Conservation (phyloP, 1,140 invertebrate genomes). For the Arctopsyche grandis region DNA sequence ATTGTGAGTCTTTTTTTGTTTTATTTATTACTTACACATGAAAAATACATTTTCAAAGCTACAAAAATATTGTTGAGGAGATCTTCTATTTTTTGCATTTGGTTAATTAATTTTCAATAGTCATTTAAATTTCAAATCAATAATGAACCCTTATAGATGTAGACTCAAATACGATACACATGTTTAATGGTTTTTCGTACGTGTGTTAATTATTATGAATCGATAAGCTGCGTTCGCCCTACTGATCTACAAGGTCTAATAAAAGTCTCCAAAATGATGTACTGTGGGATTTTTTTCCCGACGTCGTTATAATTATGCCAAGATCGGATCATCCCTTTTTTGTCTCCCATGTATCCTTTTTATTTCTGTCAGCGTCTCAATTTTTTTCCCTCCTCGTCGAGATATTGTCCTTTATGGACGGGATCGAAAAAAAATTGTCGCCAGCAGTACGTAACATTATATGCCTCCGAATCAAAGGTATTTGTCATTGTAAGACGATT, state of each 20-base stretch:
- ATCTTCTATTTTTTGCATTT: no score
- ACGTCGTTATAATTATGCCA: conserved; percentile 29
- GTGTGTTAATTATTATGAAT: conserved; percentile 6
- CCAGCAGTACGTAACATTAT: conserved; percentile 18
- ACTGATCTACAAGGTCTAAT: conserved; percentile 1
- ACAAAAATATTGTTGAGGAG: no score
- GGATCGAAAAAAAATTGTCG: conserved; percentile 1
- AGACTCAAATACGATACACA: no score
- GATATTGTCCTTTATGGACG: conserved; percentile 22
- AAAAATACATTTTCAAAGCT: no score
- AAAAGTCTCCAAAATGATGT: not conserved
- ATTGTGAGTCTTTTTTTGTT: no score
- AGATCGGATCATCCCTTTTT: conserved; percentile 32
- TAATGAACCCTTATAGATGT: no score
- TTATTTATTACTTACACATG: no score
- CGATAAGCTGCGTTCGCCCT: not conserved
- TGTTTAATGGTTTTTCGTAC: no score
- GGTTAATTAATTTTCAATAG: no score
- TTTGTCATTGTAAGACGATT: conserved; percentile 16
- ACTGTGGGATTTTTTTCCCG: not conserved
- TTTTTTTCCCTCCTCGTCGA: not conserved
- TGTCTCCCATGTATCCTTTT: conserved; percentile 2
- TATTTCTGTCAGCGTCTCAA: conserved; percentile 9
- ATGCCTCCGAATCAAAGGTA: conserved; percentile 9
- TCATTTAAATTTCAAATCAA: no score